Evolutionary conservation across 64 coral and sea anemone genomes (phyloP), one percentile per base, ranked within the genome.

Genomic region (Montipora cactus): DNA sequence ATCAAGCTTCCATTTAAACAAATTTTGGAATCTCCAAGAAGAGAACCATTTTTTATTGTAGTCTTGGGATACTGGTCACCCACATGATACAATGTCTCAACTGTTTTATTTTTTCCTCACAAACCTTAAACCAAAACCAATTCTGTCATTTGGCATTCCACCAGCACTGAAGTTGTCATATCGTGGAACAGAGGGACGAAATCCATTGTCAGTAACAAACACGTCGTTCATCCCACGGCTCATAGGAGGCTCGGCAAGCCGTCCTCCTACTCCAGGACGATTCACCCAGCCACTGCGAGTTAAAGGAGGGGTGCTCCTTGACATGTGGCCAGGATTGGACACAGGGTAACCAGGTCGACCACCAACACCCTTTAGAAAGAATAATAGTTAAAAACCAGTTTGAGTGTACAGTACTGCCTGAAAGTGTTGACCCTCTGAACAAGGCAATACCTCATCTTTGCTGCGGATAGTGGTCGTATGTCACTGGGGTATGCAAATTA

Each of bases 141-240:
- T 49, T 71, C 90, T 92, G 47, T 95, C 90, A 23, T 74, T 45
- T 62, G 76, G 83, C 44, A 90, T 44, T 59, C 73, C 72, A 49
- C 94, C 90, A 10, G 83, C 25, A 6, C 84, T 66, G 92, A 91
- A 93, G 44, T 91, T 88, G 37, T 95, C 88, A 76, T 67, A 90
- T 5, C 91, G 95, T 8, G 79, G 95, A 13, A 87, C 88, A 59
- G 93, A 86, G 64, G 80, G 81, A 66, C 79, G 57, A 67, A 66
- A 77, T 5, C 90, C 90, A 86, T 92, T 92, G 19, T 97, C 96
- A 49, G 89, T 91, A 12, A 97, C 88, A 89, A 97, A 97, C 44
- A 97, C 96, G 77, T 97, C 96, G 64, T 94, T 94, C 78, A 97
- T 80, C 49, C 96, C 96, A 66, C 93, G 89, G 23, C 96, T 93